A percentile compares a stretch with the other conserved stretches of the same genome.
Evolutionary conservation across 2,888 invertebrate genomes (phyloP).

Genomic region (Macroteleia sp.): DNA sequence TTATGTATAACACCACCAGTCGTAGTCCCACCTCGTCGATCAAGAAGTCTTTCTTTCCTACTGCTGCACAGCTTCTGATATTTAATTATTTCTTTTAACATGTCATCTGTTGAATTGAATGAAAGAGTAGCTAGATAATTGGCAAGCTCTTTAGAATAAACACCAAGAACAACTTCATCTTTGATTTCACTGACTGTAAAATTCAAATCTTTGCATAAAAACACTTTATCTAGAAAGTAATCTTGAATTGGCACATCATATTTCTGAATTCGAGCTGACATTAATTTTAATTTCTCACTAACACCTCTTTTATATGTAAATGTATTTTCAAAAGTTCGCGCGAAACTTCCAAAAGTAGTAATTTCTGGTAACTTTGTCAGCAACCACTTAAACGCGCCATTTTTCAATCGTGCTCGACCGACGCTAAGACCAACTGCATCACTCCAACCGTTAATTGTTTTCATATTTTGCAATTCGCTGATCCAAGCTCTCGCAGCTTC

Average conservation of each 20-base stretch:
- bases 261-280: slow-evolving; percentile 22
- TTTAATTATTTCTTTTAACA: too few relatives aligned
- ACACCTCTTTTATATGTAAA: background rate
- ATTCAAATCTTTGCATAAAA: slow-evolving; percentile 8
- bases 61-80: too few relatives aligned
- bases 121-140: background rate
- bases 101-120: slow-evolving; percentile 2
- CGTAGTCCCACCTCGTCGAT: too few relatives aligned
- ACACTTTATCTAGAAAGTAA: slow-evolving; percentile 33
- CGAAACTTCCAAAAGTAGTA: background rate
- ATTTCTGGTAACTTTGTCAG: background rate
- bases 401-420: slow-evolving; percentile 12
- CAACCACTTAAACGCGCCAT: background rate
- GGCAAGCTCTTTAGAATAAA: background rate
- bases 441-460: slow-evolving; percentile 19
- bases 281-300: slow-evolving; percentile 12
- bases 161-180: slow-evolving; percentile 22
- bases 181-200: slow-evolving; percentile 3
- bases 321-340: background rate
- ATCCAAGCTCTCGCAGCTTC: slow-evolving; percentile 34
- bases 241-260: slow-evolving; percentile 14
- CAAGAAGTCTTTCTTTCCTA: too few relatives aligned
- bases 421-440: slow-evolving; percentile 9
- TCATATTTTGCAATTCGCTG: slow-evolving; percentile 9
- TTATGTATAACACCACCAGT: too few relatives aligned